A percentile compares a stretch with the other conserved stretches of the same genome.
Evolutionary conservation across 2,888 invertebrate species (phyloP).

Genomic region (Halictus ligatus): DNA sequence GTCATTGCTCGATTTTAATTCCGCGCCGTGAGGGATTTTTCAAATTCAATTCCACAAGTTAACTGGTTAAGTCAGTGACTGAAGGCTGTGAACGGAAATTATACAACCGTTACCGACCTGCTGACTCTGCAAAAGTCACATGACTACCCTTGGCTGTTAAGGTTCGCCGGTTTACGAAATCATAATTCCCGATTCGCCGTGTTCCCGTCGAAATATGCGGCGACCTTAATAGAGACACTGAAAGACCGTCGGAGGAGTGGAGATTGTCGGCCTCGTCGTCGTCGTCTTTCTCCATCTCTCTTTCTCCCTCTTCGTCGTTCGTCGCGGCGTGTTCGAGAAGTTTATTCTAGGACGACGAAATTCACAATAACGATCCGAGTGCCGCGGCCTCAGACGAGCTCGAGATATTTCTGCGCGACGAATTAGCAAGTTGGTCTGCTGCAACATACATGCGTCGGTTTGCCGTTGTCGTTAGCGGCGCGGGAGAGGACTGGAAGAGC

Average conservation of each 20-base stretch:
- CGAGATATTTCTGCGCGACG: constrained; percentile 70
- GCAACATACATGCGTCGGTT: constrained; percentile 48
- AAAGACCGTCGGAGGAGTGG: constrained; percentile 31
- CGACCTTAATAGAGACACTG: constrained; percentile 42
- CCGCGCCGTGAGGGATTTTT: too few species aligned
- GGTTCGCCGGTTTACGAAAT: constrained; percentile 9
- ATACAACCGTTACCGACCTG: too few species aligned
- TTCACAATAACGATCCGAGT: constrained; percentile 62
- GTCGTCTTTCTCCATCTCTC: constrained; percentile 5
- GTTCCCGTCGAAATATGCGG: background rate
- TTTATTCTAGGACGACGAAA: constrained; percentile 67
- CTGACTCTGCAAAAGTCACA: too few species aligned
- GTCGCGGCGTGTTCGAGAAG: constrained; percentile 37
- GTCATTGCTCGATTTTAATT: too few species aligned
- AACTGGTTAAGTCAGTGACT: too few species aligned
- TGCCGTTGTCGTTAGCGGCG: constrained; percentile 13
- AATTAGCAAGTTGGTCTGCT: constrained; percentile 63
- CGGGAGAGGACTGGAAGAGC: background rate
- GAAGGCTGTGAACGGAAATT: too few species aligned
- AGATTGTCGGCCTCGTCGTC: constrained; percentile 12
- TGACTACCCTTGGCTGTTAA: background rate
- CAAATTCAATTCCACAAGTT: too few species aligned
- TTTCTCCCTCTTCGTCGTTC: background rate
- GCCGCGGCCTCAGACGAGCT: constrained; percentile 50
- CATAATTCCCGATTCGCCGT: constrained; percentile 9